Evolutionary conservation across 2,797 vertebrate species (phyloP).

Genomic region (Leucoraja ocellata): DNA sequence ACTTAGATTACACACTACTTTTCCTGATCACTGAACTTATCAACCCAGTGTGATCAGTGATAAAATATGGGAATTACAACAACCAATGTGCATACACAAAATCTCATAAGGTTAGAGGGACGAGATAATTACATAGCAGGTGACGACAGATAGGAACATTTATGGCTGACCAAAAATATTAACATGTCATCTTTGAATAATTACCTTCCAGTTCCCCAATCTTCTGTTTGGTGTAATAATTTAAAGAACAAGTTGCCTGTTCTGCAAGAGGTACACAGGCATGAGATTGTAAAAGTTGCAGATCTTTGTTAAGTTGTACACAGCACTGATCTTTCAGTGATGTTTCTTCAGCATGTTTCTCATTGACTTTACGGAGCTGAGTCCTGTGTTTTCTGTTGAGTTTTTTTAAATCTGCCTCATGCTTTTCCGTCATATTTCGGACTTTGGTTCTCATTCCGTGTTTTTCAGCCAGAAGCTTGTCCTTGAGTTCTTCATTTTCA

Average conservation of each 20-base stretch:
- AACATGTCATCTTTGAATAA: neutral
- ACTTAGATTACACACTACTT: neutral
- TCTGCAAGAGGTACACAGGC: neutral
- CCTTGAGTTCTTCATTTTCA: slow-evolving; percentile 75
- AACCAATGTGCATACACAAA: neutral
- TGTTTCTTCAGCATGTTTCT: slow-evolving; percentile 62
- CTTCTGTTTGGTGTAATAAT: slow-evolving; percentile 52
- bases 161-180: neutral
- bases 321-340: slow-evolving; percentile 61
- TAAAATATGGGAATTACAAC: neutral
- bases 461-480: slow-evolving; percentile 81
- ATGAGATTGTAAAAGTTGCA: slow-evolving; percentile 56
- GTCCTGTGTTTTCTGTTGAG: slow-evolving; percentile 52
- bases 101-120: neutral
- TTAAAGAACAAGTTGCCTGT: slow-evolving; percentile 41
- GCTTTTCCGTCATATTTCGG: slow-evolving; percentile 78
- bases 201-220: slow-evolving; percentile 71
- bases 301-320: slow-evolving; percentile 55
- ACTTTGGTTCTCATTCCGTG: slow-evolving; percentile 84
- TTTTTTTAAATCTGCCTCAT: slow-evolving; percentile 63
- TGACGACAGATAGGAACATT: neutral
- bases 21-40: neutral
- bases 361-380: slow-evolving; percentile 50
- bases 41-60: neutral
- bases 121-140: neutral